These are phyloP conservation scores for Notolabrus celidotus DNA, from an alignment of 2,797 vertebrate genomes.

Conservation along the genomic window DNA sequence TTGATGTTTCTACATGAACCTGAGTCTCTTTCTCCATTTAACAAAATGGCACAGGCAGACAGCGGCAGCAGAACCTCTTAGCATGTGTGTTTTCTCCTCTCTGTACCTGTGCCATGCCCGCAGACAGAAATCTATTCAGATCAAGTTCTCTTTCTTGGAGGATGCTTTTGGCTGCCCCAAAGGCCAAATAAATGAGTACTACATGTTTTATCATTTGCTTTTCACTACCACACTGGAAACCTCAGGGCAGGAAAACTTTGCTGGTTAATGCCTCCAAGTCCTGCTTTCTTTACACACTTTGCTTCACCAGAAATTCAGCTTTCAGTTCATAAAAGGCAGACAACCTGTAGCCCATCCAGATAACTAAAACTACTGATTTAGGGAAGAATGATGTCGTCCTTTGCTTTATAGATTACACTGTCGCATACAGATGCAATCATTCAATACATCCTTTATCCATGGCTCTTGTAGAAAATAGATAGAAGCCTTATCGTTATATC, in stretches of 20 bases:
- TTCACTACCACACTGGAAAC: background rate
- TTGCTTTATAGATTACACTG: background rate
- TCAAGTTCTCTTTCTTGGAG: background rate
- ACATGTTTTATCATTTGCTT: background rate
- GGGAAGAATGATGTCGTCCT: background rate
- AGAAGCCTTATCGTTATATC: slow-evolving; percentile 12
- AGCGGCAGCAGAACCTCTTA: background rate
- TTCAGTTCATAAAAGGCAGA: background rate
- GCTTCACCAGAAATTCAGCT: background rate
- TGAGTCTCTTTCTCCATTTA: background rate
- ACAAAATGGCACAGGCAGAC: background rate
- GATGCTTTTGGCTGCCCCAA: slow-evolving; percentile 11
- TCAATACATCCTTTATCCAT: background rate
- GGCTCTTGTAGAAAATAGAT: background rate
- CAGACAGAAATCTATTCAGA: slow-evolving; percentile 13
- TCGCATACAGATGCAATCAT: background rate
- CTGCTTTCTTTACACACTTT: background rate
- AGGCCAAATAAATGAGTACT: background rate
- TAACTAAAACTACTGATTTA: background rate
- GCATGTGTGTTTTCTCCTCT: background rate
- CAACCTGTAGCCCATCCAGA: background rate
- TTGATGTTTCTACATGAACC: background rate
- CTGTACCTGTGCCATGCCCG: slow-evolving; percentile 1
- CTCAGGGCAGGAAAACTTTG: background rate
- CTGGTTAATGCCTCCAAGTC: background rate